Base-by-base conservation (phyloP, 1,140 invertebrate species). In the Drosophila burlai region DNA sequence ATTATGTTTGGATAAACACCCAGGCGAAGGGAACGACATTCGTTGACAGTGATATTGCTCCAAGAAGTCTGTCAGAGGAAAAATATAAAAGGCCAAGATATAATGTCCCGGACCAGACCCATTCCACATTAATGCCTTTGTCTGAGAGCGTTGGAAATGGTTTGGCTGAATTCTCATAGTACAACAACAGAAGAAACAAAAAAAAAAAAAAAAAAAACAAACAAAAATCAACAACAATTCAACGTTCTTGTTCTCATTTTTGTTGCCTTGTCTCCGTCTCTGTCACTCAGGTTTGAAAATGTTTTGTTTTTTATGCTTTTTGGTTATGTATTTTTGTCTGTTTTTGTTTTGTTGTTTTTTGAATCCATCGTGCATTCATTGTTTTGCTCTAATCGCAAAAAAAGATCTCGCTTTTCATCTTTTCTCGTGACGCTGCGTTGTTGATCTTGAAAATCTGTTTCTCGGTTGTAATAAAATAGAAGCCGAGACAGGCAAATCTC, bases 341-440 rank as follows among this genome's bases (percentile, higher is more conserved):
- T 61, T 68, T 78, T 67, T 76, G 49, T 68, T 43, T 74, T 49
- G 58, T 72, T 54, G 43, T 57, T 61, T 52, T 55, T 74, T 43
- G 55, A 90, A 81, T 81, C 78, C 84, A 89, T 90, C 85, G 85
- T 90, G 85, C 85, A 90, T 80, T 90, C 85, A 90, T 90, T 90
- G 85, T 90, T 82, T 79, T 78, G 62, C 67, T 58, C 81, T 85
- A 90, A 90, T 90, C 85, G 81, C 64, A 63, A 80, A 74, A 79
- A 76, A 85, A 91, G 79, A 90, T 90, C 86, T 86, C 83, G 83
- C 83, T 90, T 90, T 90, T 91, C 85, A 90, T 90, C 76, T 80
- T 69, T 82, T 90, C 49, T 71, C 85, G 85, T 90, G 85, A 90
- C 85, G 85, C 64, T 90, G 79, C 85, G 81, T 89, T 85, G 85